Base-by-base conservation (phyloP, 2,888 invertebrate species). In the Leptinotarsa tumamoca region DNA sequence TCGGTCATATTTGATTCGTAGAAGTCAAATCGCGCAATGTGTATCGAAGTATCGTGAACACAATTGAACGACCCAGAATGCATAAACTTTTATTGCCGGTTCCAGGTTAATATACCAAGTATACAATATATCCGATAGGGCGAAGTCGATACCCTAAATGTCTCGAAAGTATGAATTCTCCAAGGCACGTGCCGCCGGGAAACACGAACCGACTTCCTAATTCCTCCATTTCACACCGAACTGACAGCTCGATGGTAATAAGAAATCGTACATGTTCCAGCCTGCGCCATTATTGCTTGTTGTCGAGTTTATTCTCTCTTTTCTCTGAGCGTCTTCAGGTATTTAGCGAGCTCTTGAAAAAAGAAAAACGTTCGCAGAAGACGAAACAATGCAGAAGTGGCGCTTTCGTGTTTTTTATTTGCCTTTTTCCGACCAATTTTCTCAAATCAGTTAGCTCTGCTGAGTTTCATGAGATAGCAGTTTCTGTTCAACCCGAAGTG, bases 141-240 rank as follows among this genome's bases (percentile, higher is more conserved):
- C 43, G 43, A 69, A 56, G 56, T 69, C 69, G 27, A 69, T 69
- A 33, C 69, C 33, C 43, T 33, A 18, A 52, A 68, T 18, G 56
- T 69, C 69, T 33, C 15, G 63, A 17, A 63, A 63, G 63, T 63
- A 63, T 63, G 63, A 63, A 63, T 63, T 63, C 63, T 27, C 27
- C 63, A 43, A 69, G 67, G 79, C 82, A 80, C 81, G 80, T 80
- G 78, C 80, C 71, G 75, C 71, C 74, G 61, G 70, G 78, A 73
- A 77, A 82, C 82, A 80, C 80, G 80, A 79, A 79, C 74, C 67
- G 82, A 82, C 82, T 82, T 77, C 78, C 79, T 80, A 82, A 82
- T 82, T 82, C 78, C 74, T 76, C 77, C 67, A 76, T 79, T 80
- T 79, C 74, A 75, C 76, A 78, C 76, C 73, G 74, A 80, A 82